Percentiles rank a stretch among this genome's conserved stretches.
Evolutionary conservation across 2,797 vertebrate species (phyloP).

Genomic region (Lycodopsis pacificus): DNA sequence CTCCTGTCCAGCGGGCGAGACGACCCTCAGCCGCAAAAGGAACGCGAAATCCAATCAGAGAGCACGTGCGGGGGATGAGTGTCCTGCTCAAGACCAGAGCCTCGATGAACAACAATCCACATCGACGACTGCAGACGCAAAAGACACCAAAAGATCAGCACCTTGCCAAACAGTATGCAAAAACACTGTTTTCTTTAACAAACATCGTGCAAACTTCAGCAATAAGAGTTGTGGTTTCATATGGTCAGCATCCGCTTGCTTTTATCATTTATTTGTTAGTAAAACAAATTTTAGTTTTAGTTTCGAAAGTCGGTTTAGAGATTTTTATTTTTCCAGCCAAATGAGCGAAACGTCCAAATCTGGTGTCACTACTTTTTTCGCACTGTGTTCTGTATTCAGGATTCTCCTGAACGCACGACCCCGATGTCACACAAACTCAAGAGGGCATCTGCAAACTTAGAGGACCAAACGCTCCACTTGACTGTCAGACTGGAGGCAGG

Average conservation of each 20-base stretch:
- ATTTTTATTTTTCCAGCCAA: neutral
- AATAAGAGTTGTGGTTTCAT: neutral
- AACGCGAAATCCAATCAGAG: constrained; percentile 34
- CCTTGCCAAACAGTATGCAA: constrained; percentile 54
- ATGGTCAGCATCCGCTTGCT: neutral
- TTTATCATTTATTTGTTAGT: neutral
- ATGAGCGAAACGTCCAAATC: neutral
- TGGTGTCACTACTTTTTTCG: neutral
- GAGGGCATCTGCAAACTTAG: constrained; percentile 48
- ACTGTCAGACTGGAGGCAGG: constrained; percentile 68
- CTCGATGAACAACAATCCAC: constrained; percentile 38
- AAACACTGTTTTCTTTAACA: neutral
- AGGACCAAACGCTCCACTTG: constrained; percentile 64
- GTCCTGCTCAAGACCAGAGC: constrained; percentile 21
- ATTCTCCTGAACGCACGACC: constrained; percentile 30
- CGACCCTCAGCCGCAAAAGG: neutral
- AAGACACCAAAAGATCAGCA: constrained; percentile 50
- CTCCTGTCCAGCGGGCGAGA: constrained; percentile 17
- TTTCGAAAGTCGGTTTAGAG: neutral
- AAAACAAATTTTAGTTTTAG: neutral
- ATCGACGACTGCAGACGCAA: constrained; percentile 46
- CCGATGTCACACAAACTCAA: constrained; percentile 28
- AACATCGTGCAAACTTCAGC: neutral
- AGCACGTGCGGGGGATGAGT: constrained; percentile 4
- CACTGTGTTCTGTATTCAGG: constrained; percentile 48